A percentile compares a stretch with the other conserved stretches of the same genome.
Conservation (phyloP, 1,140 invertebrate genomes). For the Drosophila triauraria region DNA sequence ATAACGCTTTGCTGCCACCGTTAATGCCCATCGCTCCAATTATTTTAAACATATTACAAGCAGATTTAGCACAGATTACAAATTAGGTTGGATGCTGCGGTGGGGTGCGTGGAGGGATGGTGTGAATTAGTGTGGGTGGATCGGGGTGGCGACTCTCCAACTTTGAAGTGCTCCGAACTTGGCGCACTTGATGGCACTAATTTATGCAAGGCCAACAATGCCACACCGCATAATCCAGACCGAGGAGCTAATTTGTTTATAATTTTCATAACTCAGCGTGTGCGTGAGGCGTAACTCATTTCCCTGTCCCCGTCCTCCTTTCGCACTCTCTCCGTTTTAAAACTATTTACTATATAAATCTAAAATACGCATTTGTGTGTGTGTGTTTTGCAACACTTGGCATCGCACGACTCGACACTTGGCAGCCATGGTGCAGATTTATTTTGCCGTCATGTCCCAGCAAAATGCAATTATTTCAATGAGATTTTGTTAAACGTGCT, state of each 20-base stretch:
- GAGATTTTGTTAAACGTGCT: slow-evolving; percentile 47
- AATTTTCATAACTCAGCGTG: slow-evolving; percentile 80
- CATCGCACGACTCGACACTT: slow-evolving; percentile 54
- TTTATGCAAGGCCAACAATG: slow-evolving; percentile 75
- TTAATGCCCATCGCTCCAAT: slow-evolving; percentile 74
- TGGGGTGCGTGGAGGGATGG: slow-evolving; percentile 1
- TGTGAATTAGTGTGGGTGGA: slow-evolving; percentile 9
- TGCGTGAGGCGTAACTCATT: slow-evolving; percentile 68
- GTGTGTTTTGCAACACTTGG: slow-evolving; percentile 43
- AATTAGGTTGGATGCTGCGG: slow-evolving; percentile 26
- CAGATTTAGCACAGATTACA: slow-evolving; percentile 78
- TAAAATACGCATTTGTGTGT: slow-evolving; percentile 25
- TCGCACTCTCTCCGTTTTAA: slow-evolving; percentile 17
- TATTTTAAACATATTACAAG: slow-evolving; percentile 83
- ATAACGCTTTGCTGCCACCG: slow-evolving; percentile 59
- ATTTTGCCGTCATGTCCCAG: slow-evolving; percentile 52
- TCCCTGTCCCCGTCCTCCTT: slow-evolving; percentile 7
- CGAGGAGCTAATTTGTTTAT: slow-evolving; percentile 78
- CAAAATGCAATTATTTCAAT: slow-evolving; percentile 58
- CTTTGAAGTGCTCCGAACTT: slow-evolving; percentile 52
- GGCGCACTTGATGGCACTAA: slow-evolving; percentile 65
- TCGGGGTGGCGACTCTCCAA: slow-evolving; percentile 21
- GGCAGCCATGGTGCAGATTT: slow-evolving; percentile 37
- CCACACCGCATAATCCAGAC: slow-evolving; percentile 68
- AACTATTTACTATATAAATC: slow-evolving; percentile 35